Conservation (phyloP, 2,888 invertebrate genomes). For the Hydropsyche betteni region DNA sequence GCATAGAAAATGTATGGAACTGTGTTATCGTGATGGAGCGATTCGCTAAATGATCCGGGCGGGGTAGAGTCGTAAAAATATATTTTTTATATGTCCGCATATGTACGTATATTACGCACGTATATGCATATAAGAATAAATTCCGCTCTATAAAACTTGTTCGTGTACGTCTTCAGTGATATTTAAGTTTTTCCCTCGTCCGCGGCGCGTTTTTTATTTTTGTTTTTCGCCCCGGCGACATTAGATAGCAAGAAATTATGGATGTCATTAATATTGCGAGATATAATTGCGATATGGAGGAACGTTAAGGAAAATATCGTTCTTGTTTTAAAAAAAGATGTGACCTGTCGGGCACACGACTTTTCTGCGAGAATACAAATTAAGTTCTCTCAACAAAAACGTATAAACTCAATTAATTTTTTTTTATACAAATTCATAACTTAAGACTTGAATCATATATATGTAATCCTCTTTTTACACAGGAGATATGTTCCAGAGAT, state of each 20-base stretch:
- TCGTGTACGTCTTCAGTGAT: neutral
- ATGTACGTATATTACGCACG: neutral
- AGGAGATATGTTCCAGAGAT: too few species aligned
- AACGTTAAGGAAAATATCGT: too few species aligned
- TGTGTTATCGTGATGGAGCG: slow-evolving; percentile 32
- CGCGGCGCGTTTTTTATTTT: neutral
- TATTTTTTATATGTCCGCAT: neutral
- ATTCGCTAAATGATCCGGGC: slow-evolving; percentile 26
- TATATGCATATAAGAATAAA: neutral
- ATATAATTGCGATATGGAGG: too few species aligned
- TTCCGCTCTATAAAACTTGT: slow-evolving; percentile 25
- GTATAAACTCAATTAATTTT: too few species aligned
- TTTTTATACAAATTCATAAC: too few species aligned
- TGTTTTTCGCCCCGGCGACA: slow-evolving; percentile 2
- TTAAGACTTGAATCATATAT: too few species aligned
- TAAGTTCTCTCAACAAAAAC: too few species aligned
- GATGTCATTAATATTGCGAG: too few species aligned
- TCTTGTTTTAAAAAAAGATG: too few species aligned
- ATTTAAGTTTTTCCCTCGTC: neutral
- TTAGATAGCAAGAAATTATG: neutral
- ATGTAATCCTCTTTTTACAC: too few species aligned
- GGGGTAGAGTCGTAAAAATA: slow-evolving; percentile 22
- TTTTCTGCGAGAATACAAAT: too few species aligned
- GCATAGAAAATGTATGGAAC: slow-evolving; percentile 22
- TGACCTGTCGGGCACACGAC: too few species aligned